Evolutionary conservation across 2,113 vertebrate genomes (phyloP).

Genomic region (Pseudonaja textilis): DNA sequence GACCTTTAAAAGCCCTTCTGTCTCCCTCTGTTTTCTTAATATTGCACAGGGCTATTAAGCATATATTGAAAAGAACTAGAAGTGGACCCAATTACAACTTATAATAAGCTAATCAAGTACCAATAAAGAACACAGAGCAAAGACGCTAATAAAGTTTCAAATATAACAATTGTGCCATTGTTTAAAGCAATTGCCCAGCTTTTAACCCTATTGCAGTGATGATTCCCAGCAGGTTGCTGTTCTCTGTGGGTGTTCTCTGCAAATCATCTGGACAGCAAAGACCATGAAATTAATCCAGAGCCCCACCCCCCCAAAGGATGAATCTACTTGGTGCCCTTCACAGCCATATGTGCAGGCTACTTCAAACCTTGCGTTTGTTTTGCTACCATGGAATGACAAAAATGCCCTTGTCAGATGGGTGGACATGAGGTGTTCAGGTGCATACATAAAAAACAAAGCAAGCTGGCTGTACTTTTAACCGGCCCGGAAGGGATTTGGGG

Average conservation of each 20-base stretch:
- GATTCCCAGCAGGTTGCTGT: slow-evolving; percentile 85
- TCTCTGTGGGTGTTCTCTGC: slow-evolving; percentile 75
- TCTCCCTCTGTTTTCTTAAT: slow-evolving; percentile 16
- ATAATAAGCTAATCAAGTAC: slow-evolving; percentile 46
- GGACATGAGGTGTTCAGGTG: slow-evolving; percentile 72
- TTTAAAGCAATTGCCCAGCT: slow-evolving; percentile 76
- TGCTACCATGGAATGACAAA: slow-evolving; percentile 76
- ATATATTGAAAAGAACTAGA: slow-evolving; percentile 11
- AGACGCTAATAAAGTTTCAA: slow-evolving; percentile 40
- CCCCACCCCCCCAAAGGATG: slow-evolving; percentile 59
- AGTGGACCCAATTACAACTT: slow-evolving; percentile 41
- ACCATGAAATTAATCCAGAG: slow-evolving; percentile 92
- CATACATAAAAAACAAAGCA: slow-evolving; percentile 49
- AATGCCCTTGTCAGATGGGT: slow-evolving; percentile 65
- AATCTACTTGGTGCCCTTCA: slow-evolving; percentile 72
- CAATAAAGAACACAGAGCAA: slow-evolving; percentile 46
- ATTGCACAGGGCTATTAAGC: slow-evolving; percentile 30
- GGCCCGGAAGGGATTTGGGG: slow-evolving; percentile 5
- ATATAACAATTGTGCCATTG: slow-evolving; percentile 50
- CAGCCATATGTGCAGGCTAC: slow-evolving; percentile 70
- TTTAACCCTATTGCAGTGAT: slow-evolving; percentile 76
- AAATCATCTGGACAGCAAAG: slow-evolving; percentile 89
- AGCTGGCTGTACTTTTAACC: slow-evolving; percentile 47
- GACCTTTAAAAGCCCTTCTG: slow-evolving; percentile 18
- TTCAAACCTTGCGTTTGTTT: slow-evolving; percentile 76